Evolutionary conservation across 2,113 vertebrate genomes (phyloP), one percentile per base, ranked within the genome.

Genomic region (Phylloscopus trochilus): DNA sequence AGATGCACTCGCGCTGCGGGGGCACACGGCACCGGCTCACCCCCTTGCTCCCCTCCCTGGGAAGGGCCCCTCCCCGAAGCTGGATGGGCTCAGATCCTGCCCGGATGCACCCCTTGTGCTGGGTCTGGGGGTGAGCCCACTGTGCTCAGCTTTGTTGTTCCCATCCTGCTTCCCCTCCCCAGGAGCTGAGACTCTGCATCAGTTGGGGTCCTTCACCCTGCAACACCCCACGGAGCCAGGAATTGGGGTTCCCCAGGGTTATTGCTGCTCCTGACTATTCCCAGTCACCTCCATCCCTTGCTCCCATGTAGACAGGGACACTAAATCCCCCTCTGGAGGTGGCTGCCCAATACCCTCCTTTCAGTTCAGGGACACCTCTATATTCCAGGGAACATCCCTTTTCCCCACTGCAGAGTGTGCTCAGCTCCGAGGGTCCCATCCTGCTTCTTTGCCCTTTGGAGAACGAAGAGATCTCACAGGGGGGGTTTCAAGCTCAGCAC

Each of bases 91-190:
- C 35, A 2, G 8, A 64, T 56, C 55, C 39, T 83, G 55, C 67
- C 19, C 27, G n/a, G n/a, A n/a, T n/a, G n/a, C n/a, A n/a, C n/a
- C n/a, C n/a, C n/a, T 28, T 39, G 69, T 53, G 51, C 53, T 17
- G 47, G 28, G 27, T 28, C 59, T 10, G 16, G 19, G 21, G 11
- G 17, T 31, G 14, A 13, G 46, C 33, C 13, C 22, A 5, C 16
- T 35, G 31, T 31, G 30, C 72, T 77, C n/a, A 20, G 64, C 5
- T 37, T 27, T n/a, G n/a, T n/a, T n/a, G n/a, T n/a, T n/a, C n/a
- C n/a, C n/a, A n/a, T 1, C 27, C 22, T 44, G 7, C 13, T n/a
- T 2, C 5, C 8, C 4, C 3, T 3, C 11, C 5, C 0, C 16
- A 3, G 46, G 14, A 30, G 16, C 16, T 37, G n/a, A 47, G 26